Conservation (phyloP, 2,888 invertebrate species). For the Hypsopygia costalis region DNA sequence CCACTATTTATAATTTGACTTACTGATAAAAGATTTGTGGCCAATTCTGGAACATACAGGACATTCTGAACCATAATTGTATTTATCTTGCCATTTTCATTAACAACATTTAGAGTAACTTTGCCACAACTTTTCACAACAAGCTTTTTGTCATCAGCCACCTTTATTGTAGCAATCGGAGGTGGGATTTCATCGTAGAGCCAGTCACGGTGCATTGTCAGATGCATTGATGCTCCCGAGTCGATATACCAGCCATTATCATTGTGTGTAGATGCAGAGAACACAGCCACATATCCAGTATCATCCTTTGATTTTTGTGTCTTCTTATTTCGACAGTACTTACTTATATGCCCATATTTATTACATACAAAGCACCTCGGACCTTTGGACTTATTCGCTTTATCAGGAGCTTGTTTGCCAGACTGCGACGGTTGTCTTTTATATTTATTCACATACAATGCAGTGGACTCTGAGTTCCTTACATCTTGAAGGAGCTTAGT, state of each 20-base stretch:
- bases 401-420: background rate
- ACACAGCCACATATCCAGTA: background rate
- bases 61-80: conserved; percentile 8
- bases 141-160: too few relatives aligned
- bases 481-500: too few relatives aligned
- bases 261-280: background rate
- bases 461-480: too few relatives aligned
- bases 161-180: too few relatives aligned
- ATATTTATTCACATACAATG: too few relatives aligned
- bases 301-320: background rate
- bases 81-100: too few relatives aligned
- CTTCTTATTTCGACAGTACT: background rate
- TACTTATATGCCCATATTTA: too few relatives aligned
- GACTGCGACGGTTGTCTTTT: conserved; percentile 2
- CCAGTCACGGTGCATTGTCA: background rate
- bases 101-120: too few relatives aligned
- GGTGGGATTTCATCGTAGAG: too few relatives aligned
- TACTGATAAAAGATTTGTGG: conserved; percentile 15
- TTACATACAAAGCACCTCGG: too few relatives aligned
- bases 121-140: too few relatives aligned
- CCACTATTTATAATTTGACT: conserved; percentile 14
- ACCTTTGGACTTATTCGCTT: conserved; percentile 5
- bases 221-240: conserved; percentile 8
- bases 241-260: conserved; percentile 5
- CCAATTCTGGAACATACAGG: conserved; percentile 14